phyloP scores from a whole-genome alignment of 2,888 invertebrate genomes.

The Caenorhabditis plicata region DNA sequence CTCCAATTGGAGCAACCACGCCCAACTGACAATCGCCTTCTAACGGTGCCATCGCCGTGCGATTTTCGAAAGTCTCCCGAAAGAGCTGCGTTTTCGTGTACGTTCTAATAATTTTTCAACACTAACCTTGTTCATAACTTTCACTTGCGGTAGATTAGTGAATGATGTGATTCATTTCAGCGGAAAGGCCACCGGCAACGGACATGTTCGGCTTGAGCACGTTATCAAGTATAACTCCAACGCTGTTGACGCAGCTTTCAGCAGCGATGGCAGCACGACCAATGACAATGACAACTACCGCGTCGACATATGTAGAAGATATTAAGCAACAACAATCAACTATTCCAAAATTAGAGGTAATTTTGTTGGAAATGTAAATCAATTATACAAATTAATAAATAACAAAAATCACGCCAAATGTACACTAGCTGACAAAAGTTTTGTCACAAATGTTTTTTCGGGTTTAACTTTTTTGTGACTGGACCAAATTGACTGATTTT shows the following conservation, averaged over 20 bases:
- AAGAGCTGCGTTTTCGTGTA: conserved; percentile 20
- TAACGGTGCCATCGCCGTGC: conserved; percentile 49
- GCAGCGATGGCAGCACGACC: conserved; percentile 23
- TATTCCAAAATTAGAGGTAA: conserved; percentile 21
- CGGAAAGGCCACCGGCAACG: conserved; percentile 34
- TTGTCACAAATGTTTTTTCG: no score
- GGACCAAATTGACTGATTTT: neutral
- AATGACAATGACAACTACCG: conserved; percentile 9
- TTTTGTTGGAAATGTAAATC: neutral
- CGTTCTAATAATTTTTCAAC: conserved; percentile 4
- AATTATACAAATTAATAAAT: no score
- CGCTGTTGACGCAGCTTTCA: conserved; percentile 26
- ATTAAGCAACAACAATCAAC: conserved; percentile 5
- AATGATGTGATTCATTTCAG: conserved; percentile 11
- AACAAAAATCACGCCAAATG: no score
- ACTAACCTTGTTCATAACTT: neutral
- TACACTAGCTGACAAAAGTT: no score
- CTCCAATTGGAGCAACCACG: conserved; percentile 30
- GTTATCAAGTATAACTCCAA: conserved; percentile 12
- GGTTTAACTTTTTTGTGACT: neutral
- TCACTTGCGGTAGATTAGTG: neutral
- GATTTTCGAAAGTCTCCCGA: conserved; percentile 42
- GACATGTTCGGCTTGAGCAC: conserved; percentile 10
- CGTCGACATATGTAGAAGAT: conserved; percentile 21
- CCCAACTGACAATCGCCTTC: conserved; percentile 39